These are phyloP conservation scores for Indri indri DNA, from an alignment of 2,113 vertebrate genomes.

Conservation along the genomic window DNA sequence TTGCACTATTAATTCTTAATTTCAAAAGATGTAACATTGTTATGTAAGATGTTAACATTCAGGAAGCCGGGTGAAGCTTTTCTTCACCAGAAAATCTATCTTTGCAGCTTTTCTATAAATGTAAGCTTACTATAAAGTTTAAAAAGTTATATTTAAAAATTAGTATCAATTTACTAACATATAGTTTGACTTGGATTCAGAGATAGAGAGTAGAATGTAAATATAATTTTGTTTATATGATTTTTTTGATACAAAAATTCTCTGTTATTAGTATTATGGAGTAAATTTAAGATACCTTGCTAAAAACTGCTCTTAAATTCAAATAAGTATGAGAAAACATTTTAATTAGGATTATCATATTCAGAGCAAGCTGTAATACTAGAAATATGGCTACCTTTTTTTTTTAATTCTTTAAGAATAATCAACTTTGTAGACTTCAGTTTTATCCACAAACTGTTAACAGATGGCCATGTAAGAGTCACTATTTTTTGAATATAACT, in stretches of 20 bases:
- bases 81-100: neutral
- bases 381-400: neutral
- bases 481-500: neutral
- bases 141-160: neutral
- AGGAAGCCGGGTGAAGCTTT: neutral
- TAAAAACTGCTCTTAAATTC: neutral
- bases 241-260: neutral
- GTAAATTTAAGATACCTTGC: neutral
- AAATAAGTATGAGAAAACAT: neutral
- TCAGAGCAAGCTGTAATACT: neutral
- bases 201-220: neutral
- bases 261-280: neutral
- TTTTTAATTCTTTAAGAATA: neutral
- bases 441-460: neutral
- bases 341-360: conserved; percentile 18
- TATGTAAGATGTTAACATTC: neutral
- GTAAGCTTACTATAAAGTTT: neutral
- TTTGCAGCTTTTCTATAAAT: neutral
- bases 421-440: neutral
- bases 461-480: neutral
- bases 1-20: neutral
- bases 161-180: neutral
- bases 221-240: neutral
- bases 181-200: neutral
- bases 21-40: neutral